These are phyloP conservation scores for Oikopleura albicans DNA, from an alignment of 23 tunicate genomes.

Conservation along the genomic window DNA sequence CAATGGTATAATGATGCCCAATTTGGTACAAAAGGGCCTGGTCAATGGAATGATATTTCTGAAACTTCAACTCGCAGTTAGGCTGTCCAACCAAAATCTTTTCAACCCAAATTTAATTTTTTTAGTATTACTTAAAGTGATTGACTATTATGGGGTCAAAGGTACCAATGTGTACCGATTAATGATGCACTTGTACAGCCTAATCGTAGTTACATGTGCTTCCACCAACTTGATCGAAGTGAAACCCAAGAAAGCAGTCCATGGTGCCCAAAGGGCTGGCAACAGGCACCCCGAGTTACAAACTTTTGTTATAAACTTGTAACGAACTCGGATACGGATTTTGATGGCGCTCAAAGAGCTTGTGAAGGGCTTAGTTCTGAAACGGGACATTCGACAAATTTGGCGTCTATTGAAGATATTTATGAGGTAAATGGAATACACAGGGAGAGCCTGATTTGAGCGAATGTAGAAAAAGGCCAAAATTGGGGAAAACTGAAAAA, in stretches of 20 bases:
- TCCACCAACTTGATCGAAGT: neutral
- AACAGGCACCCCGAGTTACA: neutral
- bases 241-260: neutral
- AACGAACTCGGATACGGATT: neutral
- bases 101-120: no score
- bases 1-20: neutral
- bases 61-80: no score
- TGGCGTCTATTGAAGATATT: neutral
- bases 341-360: neutral
- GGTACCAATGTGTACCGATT: no score
- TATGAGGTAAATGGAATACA: neutral
- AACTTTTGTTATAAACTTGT: conserved; percentile 6
- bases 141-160: no score
- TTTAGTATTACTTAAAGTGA: no score
- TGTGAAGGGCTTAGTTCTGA: neutral
- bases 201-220: neutral
- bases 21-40: neutral
- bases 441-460: no score
- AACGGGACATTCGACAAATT: neutral
- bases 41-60: neutral
- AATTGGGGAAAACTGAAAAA: no score
- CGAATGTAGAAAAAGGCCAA: no score
- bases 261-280: conserved; percentile 21
- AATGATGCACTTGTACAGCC: no score
- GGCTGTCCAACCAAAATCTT: no score